phyloP scores from a whole-genome alignment of 2,888 invertebrate genomes.

The Thera obeliscata region DNA sequence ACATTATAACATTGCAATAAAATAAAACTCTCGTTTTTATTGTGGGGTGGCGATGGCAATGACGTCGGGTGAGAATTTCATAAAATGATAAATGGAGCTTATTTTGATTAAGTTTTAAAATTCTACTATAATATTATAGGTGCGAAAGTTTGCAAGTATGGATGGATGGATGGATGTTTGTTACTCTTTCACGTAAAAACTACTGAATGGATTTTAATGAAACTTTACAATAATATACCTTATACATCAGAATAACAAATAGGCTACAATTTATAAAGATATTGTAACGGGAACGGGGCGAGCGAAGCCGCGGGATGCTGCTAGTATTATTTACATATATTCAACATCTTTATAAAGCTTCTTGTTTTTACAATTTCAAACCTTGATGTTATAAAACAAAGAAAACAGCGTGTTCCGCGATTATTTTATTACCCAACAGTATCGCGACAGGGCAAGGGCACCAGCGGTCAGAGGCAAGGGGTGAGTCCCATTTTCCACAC shows the following conservation, averaged over 20 bases:
- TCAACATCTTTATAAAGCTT: neutral
- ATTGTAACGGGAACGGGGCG: too few relatives aligned
- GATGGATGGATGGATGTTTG: too few relatives aligned
- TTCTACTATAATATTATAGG: neutral
- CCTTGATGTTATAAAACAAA: constrained; percentile 14
- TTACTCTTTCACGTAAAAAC: too few relatives aligned
- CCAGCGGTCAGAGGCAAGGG: constrained; percentile 62
- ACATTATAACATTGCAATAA: constrained; percentile 41
- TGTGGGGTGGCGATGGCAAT: constrained; percentile 29
- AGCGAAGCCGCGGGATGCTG: too few relatives aligned
- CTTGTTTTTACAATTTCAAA: neutral
- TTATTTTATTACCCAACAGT: constrained; percentile 49
- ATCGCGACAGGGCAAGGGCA: constrained; percentile 49
- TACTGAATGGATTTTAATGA: too few relatives aligned
- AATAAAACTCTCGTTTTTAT: constrained; percentile 38
- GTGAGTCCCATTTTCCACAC: constrained; percentile 83
- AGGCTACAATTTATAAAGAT: too few relatives aligned
- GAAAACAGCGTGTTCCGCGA: constrained; percentile 26
- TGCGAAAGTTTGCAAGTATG: too few relatives aligned
- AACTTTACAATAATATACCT: too few relatives aligned
- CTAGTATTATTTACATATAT: too few relatives aligned
- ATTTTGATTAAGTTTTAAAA: constrained; percentile 13
- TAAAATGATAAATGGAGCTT: constrained; percentile 23
- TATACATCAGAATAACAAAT: too few relatives aligned
- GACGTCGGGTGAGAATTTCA: constrained; percentile 10